Base-by-base conservation (phyloP, 2,113 vertebrate genomes). In the Rutilus rutilus region DNA sequence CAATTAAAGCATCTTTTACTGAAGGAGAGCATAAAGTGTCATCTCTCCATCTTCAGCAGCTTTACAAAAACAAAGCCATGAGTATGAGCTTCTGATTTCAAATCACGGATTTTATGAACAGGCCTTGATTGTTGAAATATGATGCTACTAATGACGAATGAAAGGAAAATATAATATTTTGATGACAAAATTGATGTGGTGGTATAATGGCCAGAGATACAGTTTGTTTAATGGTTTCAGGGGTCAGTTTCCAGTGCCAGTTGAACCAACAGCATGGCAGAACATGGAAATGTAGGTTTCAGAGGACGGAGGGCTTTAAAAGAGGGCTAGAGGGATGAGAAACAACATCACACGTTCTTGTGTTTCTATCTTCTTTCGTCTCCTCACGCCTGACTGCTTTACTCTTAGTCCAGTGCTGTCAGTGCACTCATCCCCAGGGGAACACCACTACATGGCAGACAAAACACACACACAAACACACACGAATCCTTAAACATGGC, bases 1-100 rank as follows among this genome's bases (percentile, higher is more conserved):
- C 88, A 85, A 89, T 87, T 87, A 89, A 84, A 75, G 79, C 57
- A 23, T 69, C 82, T 81, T 86, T 86, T 77, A 57, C 85, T 33
- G 60, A 54, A 77, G 11, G 69, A 50, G 65, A 76, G 67, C 15
- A 25, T 21, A 64, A 21, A 39, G 30, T 64, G 71, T 85, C 47
- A 77, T 36, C 65, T 21, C 64, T 82, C 75, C 62, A 73, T 73
- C 54, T 81, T 81, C 69, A 39, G 75, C 50, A 15, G 81, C 45
- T 47, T 86, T 75, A 57, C 36, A 30, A 81, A 69, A 77, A 77
- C 54, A 82, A n/a, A 50, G 76, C 27, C 82, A 73, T 9, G 36
- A 75, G 23, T 52, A 39, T 52, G 67, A 45, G 39, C 39, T 50
- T 71, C 57, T 36, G 60, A 62, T 84, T 78, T 88, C 75, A 82